phyloP scores from a whole-genome alignment of 1,140 invertebrate species.

The Mactra quadrangularis region DNA sequence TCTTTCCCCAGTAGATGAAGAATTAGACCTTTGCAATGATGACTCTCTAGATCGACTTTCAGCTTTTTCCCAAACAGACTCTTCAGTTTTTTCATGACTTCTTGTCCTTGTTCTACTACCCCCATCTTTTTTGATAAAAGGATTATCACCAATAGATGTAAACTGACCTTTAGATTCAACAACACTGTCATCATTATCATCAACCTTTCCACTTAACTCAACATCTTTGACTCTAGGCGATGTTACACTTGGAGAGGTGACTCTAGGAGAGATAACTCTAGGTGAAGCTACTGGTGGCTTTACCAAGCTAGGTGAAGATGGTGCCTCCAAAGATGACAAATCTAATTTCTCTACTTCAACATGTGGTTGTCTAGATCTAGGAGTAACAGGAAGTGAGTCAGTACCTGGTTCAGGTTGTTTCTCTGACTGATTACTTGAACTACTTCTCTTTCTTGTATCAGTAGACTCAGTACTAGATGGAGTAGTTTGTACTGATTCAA shows the following conservation, averaged over 20 bases:
- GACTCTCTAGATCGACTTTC: constrained; percentile 49
- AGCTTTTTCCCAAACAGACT: constrained; percentile 60
- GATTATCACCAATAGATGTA: constrained; percentile 57
- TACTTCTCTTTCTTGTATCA: not conserved
- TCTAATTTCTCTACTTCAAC: constrained; percentile 26
- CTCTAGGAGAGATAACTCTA: not conserved
- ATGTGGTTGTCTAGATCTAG: not conserved
- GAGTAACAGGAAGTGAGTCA: not conserved
- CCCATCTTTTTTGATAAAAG: constrained; percentile 61
- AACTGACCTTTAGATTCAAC: constrained; percentile 61
- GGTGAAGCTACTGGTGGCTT: constrained; percentile 24
- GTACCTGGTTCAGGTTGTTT: not conserved
- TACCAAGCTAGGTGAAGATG: not conserved
- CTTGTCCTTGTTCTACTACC: constrained; percentile 22
- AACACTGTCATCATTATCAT: not conserved
- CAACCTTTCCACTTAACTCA: no score
- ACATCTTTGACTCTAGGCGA: no score
- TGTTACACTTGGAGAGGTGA: constrained; percentile 10
- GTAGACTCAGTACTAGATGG: not conserved
- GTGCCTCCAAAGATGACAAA: constrained; percentile 16
- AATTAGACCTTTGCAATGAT: constrained; percentile 49
- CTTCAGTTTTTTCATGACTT: constrained; percentile 30
- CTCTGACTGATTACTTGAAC: constrained; percentile 2
- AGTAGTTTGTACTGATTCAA: not conserved
- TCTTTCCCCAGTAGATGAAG: not conserved